phyloP scores from a whole-genome alignment of 2,797 vertebrate species.

The Ispidina lecontei region DNA sequence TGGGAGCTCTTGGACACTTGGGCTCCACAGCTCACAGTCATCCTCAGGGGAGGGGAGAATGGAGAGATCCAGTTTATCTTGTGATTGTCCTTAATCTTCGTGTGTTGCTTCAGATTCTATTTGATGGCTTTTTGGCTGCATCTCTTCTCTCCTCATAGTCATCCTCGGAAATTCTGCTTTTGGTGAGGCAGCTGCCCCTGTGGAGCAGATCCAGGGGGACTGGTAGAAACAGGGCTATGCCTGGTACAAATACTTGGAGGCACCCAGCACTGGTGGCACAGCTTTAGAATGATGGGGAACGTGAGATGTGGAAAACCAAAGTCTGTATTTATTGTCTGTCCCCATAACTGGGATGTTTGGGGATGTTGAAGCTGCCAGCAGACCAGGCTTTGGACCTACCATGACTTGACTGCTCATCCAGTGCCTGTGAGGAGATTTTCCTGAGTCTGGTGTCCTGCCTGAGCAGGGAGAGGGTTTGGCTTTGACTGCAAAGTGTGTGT shows the following conservation, averaged over 20 bases:
- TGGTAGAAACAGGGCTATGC: neutral
- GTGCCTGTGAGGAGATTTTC: too few relatives aligned
- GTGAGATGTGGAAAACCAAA: neutral
- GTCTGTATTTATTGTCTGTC: neutral
- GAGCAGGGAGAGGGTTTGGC: neutral
- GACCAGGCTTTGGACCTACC: neutral
- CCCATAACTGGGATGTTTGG: neutral
- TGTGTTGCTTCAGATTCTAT: neutral
- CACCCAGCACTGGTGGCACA: conserved; percentile 20
- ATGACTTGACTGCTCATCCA: neutral
- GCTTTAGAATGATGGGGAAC: neutral
- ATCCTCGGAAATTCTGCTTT: neutral
- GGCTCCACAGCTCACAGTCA: neutral
- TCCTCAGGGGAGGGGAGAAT: neutral
- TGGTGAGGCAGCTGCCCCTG: neutral
- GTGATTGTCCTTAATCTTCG: neutral
- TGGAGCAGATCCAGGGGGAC: neutral
- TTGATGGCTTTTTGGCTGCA: neutral
- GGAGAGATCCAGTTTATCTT: neutral
- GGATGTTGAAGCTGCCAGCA: neutral
- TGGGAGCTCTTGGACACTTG: neutral
- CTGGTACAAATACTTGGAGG: conserved; percentile 33
- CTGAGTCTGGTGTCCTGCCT: neutral
- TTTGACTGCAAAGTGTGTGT: neutral
- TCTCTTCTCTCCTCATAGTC: neutral